phyloP scores from a whole-genome alignment of 2,797 vertebrate species.

The Alauda arvensis region DNA sequence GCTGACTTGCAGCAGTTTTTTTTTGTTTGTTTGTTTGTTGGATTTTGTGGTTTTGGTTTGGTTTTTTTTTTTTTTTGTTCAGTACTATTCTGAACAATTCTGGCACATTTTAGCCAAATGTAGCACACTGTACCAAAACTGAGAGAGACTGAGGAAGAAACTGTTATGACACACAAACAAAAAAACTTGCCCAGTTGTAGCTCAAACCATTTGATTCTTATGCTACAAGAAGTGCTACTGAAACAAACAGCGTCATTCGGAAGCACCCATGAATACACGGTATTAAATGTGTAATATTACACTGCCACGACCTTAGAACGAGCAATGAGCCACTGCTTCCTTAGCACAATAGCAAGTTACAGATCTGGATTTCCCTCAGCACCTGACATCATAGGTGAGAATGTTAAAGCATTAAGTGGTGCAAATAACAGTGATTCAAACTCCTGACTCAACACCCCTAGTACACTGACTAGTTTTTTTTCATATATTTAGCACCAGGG shows the following conservation, averaged over 20 bases:
- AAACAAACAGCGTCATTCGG: neutral
- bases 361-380: neutral
- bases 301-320: fast-evolving
- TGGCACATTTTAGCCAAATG: slow-evolving; percentile 3
- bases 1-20: neutral
- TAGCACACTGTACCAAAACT: neutral
- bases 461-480: neutral
- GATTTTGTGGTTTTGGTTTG: neutral
- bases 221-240: neutral
- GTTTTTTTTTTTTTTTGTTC: neutral
- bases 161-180: neutral
- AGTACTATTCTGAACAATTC: neutral
- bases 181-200: neutral
- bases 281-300: neutral
- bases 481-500: neutral
- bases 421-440: neutral
- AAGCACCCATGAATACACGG: neutral
- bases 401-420: neutral
- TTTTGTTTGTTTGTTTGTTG: neutral
- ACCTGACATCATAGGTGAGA: neutral
- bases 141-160: neutral
- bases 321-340: neutral
- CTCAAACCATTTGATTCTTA: neutral
- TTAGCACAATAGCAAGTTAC: neutral
- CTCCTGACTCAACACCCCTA: neutral